These are phyloP conservation scores for Syritta pipiens DNA, from an alignment of 2,888 invertebrate species.

Conservation along the genomic window DNA sequence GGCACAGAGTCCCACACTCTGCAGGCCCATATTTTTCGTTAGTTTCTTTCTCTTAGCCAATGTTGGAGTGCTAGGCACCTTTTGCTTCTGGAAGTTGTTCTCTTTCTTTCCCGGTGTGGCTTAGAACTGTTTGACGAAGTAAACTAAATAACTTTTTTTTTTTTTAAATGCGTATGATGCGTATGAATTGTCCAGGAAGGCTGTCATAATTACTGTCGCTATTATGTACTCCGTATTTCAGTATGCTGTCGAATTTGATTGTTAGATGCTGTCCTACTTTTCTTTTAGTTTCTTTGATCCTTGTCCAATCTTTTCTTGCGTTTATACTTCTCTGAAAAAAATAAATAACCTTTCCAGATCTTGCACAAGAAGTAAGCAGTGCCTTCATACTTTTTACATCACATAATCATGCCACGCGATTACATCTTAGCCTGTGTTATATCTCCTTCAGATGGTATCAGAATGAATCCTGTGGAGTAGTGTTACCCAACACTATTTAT, in stretches of 20 bases:
- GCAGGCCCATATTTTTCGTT: conserved; percentile 1
- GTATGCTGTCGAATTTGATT: no score
- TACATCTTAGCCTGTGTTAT: no score
- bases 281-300: not conserved
- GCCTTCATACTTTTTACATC: no score
- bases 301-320: no score
- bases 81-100: conserved; percentile 47
- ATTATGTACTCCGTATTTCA: no score
- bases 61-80: not conserved
- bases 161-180: conserved; percentile 26
- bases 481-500: no score
- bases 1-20: not conserved
- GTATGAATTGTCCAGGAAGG: conserved; percentile 3
- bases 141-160: not conserved
- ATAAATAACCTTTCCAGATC: no score
- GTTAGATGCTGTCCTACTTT: conserved; percentile 17
- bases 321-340: no score
- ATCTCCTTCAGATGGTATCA: no score
- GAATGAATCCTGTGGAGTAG: no score
- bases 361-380: no score
- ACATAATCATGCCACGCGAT: no score
- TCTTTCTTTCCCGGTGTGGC: conserved; percentile 45
- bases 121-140: conserved; percentile 12
- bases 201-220: conserved; percentile 52
- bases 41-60: conserved; percentile 49